These are phyloP conservation scores for Xylota sylvarum DNA, from an alignment of 2,888 invertebrate genomes.

Conservation along the genomic window DNA sequence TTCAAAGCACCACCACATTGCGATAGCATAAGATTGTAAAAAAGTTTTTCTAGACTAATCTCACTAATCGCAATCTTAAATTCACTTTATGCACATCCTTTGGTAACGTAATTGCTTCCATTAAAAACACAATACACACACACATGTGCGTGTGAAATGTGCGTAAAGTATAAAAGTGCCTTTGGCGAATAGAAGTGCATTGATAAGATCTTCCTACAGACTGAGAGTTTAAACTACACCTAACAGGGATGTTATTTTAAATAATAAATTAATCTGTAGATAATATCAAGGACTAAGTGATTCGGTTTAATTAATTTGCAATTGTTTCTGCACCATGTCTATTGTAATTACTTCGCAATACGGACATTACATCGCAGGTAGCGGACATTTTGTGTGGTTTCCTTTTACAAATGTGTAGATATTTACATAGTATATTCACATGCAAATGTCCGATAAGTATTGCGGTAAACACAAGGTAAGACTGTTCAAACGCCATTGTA, in stretches of 20 bases:
- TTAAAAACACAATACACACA: not conserved
- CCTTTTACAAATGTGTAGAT: too few species aligned
- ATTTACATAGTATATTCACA: not conserved
- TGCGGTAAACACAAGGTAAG: not conserved
- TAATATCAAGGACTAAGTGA: constrained; percentile 8
- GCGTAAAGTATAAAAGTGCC: not conserved
- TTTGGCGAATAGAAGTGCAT: not conserved
- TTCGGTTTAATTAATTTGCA: constrained; percentile 30
- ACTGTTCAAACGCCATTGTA: too few species aligned
- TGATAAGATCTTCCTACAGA: constrained; percentile 13
- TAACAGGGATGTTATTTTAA: not conserved
- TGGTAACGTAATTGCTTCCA: not conserved
- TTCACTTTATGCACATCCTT: not conserved
- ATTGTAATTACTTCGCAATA: not conserved
- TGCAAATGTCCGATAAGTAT: not conserved
- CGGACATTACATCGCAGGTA: too few species aligned
- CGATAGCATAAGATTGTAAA: not conserved
- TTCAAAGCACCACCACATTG: not conserved
- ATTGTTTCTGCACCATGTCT: not conserved
- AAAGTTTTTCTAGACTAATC: not conserved
- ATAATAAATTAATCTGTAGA: constrained; percentile 29
- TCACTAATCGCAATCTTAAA: not conserved
- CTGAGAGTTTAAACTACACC: constrained; percentile 10
- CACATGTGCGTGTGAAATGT: not conserved
- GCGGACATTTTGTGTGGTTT: too few species aligned